Percentiles rank a stretch among this genome's conserved stretches.
phyloP scores from a whole-genome alignment of 2,888 invertebrate genomes.

The Rotaria socialis region DNA sequence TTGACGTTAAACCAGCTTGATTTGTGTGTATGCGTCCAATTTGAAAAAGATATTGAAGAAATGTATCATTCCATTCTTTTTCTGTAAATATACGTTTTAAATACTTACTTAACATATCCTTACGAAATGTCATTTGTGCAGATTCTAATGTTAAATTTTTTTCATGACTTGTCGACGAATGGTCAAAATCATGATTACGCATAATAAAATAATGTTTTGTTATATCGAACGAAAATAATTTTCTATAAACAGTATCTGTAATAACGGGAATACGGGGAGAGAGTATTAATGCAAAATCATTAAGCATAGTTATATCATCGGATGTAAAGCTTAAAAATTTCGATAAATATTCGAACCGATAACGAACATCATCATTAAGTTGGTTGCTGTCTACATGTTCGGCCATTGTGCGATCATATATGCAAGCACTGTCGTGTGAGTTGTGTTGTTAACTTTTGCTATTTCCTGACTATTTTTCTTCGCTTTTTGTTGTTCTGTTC shows the following conservation, averaged over 20 bases:
- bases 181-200: not conserved
- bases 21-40: not conserved
- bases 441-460: too few relatives aligned
- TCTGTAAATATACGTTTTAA: not conserved
- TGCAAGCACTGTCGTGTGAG: too few relatives aligned
- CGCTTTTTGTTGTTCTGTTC: too few relatives aligned
- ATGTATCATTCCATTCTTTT: not conserved
- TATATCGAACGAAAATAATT: not conserved
- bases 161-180: not conserved
- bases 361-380: not conserved
- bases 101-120: constrained; percentile 1
- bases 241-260: not conserved
- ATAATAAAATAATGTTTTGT: not conserved
- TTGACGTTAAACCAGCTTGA: not conserved
- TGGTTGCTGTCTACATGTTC: not conserved
- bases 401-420: not conserved
- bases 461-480: too few relatives aligned
- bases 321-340: not conserved
- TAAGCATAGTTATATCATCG: not conserved
- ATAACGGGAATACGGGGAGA: not conserved
- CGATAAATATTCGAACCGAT: constrained; percentile 38
- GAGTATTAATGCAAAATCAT: not conserved
- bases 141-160: not conserved
- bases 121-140: not conserved
- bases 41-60: not conserved